A percentile compares a stretch with the other conserved stretches of the same genome.
These are phyloP conservation scores for Drosophila ohnishii DNA, from an alignment of 1,140 invertebrate species.

Conservation along the genomic window DNA sequence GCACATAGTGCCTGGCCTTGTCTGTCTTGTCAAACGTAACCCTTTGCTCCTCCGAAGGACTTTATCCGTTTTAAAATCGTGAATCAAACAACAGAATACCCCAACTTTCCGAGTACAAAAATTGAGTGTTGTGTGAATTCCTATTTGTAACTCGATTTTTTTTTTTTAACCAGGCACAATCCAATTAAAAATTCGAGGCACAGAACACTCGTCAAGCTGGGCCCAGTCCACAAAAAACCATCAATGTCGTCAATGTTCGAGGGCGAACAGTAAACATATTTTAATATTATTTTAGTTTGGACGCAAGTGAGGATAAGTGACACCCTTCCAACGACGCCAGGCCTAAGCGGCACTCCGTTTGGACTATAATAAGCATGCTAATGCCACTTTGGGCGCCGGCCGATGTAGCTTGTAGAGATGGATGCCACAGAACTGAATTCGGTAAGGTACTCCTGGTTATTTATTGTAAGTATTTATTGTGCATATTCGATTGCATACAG, in stretches of 20 bases:
- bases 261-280: too few relatives aligned
- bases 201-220: slow-evolving; percentile 3
- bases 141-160: neutral
- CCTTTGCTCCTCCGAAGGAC: neutral
- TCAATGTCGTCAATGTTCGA: neutral
- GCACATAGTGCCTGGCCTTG: neutral
- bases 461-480: slow-evolving; percentile 72
- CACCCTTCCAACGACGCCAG: neutral
- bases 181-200: slow-evolving; percentile 25
- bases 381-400: neutral
- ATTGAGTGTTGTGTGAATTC: too few relatives aligned
- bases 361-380: neutral
- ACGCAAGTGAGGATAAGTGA: neutral
- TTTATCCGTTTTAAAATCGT: neutral
- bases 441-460: slow-evolving; percentile 43
- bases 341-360: neutral
- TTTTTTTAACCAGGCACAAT: neutral
- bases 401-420: neutral
- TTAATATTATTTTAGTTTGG: neutral
- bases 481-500: slow-evolving; percentile 55
- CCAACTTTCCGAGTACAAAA: too few relatives aligned
- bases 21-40: too few relatives aligned
- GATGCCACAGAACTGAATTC: neutral
- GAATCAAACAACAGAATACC: too few relatives aligned
- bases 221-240: neutral